phyloP scores from a whole-genome alignment of 2,888 invertebrate species.

The Brenthis ino region DNA sequence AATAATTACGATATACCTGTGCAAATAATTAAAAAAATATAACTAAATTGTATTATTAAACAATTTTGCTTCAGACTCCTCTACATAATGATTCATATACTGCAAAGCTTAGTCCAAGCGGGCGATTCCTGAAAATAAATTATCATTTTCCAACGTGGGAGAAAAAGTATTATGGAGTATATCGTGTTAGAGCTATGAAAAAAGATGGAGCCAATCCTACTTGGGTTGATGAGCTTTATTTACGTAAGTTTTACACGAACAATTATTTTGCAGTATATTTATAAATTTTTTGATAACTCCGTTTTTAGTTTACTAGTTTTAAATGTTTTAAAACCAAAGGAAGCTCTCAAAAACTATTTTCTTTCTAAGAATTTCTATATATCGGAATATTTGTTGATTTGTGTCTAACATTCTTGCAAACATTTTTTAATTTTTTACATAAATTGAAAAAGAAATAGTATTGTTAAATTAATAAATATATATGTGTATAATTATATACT shows the following conservation, averaged over 20 bases:
- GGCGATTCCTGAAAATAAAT: conserved; percentile 29
- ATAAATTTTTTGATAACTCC: too few species aligned
- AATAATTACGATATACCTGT: too few species aligned
- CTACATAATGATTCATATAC: conserved; percentile 33
- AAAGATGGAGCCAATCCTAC: conserved; percentile 8
- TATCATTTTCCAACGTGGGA: conserved; percentile 39
- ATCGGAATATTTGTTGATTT: too few species aligned
- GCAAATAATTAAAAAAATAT: background rate
- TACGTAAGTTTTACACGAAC: conserved; percentile 41
- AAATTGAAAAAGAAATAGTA: too few species aligned
- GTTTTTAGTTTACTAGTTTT: too few species aligned
- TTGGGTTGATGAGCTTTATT: conserved; percentile 19
- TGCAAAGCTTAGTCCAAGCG: conserved; percentile 19
- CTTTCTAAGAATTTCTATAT: too few species aligned
- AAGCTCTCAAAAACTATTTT: too few species aligned
- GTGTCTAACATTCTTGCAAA: too few species aligned
- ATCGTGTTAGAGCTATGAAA: conserved; percentile 34
- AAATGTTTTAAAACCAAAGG: too few species aligned
- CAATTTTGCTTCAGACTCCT: conserved; percentile 31
- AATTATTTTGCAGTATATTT: conserved; percentile 31
- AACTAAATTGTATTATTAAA: background rate
- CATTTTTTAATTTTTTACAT: too few species aligned
- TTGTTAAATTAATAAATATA: too few species aligned
- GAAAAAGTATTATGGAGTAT: conserved; percentile 33
- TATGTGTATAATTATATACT: too few species aligned